Evolutionary conservation across 2,113 vertebrate genomes (phyloP), one percentile per base, ranked within the genome.

Genomic region (Odontophorus gujanensis): DNA sequence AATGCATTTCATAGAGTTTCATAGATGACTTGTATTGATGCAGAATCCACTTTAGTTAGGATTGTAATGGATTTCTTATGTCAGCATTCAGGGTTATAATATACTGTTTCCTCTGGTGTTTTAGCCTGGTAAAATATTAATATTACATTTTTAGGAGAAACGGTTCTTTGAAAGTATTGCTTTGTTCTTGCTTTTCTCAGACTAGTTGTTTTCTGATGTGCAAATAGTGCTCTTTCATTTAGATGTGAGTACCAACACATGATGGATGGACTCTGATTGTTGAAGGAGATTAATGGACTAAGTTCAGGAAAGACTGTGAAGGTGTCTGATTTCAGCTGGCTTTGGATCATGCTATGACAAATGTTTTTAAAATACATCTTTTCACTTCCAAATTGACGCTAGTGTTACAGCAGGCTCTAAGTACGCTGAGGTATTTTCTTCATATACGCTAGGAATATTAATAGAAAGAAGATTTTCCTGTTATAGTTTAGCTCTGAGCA

Each of bases 41-140:
- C 34, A 93, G 81, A 96, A 90, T 92, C 28, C 69, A 84, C 92
- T 95, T 95, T 94, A 96, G 94, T 95, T 93, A 87, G 78, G 57
- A 83, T 95, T 95, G 95, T 95, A 86, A 90, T 95, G 88, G 83
- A 79, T 96, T 88, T 89, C 74, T 95, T 96, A 80, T 82, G 67
- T 93, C 66, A 92, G 38, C 13, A 62, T 83, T 93, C 57, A 72
- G 58, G 22, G 68, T 92, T 97, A 77, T 88, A 87, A 57, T 93
- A 87, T 53, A 38, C 71, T 88, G 30, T 93, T 85, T 91, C 80
- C 74, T 76, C 75, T 86, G 30, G 32, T 81, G 75, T 67, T 85
- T 87, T 51, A 88, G 51, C 53, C 75, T 93, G 62, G 69, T 95
- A 71, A 95, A 92, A 88, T 93, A 93, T 48, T 81, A 91, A 87